Base-by-base conservation (phyloP, 2,797 vertebrate genomes). In the Tadarida brasiliensis region DNA sequence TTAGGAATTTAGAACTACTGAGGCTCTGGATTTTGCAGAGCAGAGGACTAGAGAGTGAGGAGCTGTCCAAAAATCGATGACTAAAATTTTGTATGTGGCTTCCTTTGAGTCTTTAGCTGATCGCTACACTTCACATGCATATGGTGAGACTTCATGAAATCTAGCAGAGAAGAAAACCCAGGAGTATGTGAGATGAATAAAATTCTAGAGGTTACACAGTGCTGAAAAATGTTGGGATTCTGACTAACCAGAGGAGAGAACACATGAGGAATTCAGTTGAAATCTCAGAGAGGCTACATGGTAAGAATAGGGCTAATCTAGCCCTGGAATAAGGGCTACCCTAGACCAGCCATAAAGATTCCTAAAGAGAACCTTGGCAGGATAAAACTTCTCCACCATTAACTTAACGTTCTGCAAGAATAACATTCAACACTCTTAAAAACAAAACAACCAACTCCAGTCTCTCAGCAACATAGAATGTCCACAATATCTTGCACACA, bases 21-120 rank as follows among this genome's bases (percentile, higher is more conserved):
- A 51, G 17, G 14, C 51, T 57, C n/a, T 57, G 8, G 76, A 19
- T 57, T 20, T 33, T 54, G 19, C 4, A 19, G 7, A 22, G 9
- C 11, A 80, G 39, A 17, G 10, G 56, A 11, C 35, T 20, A 30
- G 24, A 57, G 3, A 86, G 7, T 8, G 9, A 63, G 22, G 47
- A 83, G n/a, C 14, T 67, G 26, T 22, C 54, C 15, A 49, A 44
- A 83, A 12, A 68, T 49, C 49, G 49, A 14, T 10, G 24, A 67
- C 35, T 19, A n/a, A 28, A 68, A 67, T 8, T 68, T 26, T 28
- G 0, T 20, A 1, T 7, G n/a, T 0, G 22, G 15, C 7, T 57
- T 30, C 49, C 33, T 56, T 28, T 4, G 8, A 22, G 20, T 91
- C 26, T 51, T 65, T n/a, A 80, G 44, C 83, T 59, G 11, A n/a